Percentiles rank a stretch among this genome's conserved stretches.
Conservation (phyloP, 2,888 invertebrate genomes). For the Ophion ellenae region DNA sequence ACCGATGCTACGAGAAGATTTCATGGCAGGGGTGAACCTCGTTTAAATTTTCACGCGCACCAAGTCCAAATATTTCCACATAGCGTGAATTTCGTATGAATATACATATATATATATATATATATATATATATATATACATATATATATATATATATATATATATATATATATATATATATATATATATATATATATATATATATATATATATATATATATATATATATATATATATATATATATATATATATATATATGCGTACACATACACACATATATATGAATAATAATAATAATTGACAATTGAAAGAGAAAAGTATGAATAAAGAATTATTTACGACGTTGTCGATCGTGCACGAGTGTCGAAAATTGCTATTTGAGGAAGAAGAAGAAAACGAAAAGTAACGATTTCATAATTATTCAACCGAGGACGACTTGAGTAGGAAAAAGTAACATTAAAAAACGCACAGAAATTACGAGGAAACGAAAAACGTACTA, state of each 20-base stretch:
- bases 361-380: background rate
- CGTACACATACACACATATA: conserved; percentile 16
- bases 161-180: conserved; percentile 8
- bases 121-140: background rate
- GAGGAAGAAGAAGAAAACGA: background rate
- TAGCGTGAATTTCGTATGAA: conserved; percentile 72
- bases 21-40: conserved; percentile 87
- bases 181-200: conserved; percentile 30
- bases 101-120: conserved; percentile 48
- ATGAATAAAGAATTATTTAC: background rate
- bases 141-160: conserved; percentile 8
- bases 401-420: background rate
- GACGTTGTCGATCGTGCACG: background rate
- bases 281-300: conserved; percentile 17
- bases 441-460: background rate
- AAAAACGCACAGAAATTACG: conserved; percentile 22
- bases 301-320: conserved; percentile 12
- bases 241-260: conserved; percentile 5
- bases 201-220: conserved; percentile 57
- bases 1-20: conserved; percentile 88
- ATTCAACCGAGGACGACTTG: conserved; percentile 5
- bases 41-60: conserved; percentile 81
- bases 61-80: conserved; percentile 76
- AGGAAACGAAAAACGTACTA: conserved; percentile 42
- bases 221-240: conserved; percentile 39